Conservation (phyloP, 2,888 invertebrate genomes). For the Argyra leucocephala region DNA sequence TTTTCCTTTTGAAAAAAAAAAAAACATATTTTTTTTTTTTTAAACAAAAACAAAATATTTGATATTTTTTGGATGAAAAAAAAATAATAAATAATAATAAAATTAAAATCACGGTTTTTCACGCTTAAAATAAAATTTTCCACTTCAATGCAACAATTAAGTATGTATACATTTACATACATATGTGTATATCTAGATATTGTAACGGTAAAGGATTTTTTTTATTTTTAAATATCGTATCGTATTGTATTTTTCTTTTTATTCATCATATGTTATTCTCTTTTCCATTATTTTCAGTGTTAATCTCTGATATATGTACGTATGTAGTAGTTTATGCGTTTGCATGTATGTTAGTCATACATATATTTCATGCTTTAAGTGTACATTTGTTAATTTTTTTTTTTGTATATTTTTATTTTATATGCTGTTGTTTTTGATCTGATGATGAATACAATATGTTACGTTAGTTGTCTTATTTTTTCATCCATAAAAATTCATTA, state of each 20-base stretch:
- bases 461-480: conserved; percentile 6
- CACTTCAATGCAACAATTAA: not conserved
- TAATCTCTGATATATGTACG: too few relatives aligned
- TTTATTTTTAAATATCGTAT: not conserved
- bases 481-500: conserved; percentile 6
- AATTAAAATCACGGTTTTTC: too few relatives aligned
- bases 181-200: too few relatives aligned
- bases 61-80: too few relatives aligned
- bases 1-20: too few relatives aligned
- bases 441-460: conserved; percentile 3
- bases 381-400: not conserved
- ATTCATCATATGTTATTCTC: not conserved
- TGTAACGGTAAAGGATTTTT: not conserved
- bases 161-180: not conserved
- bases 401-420: not conserved
- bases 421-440: not conserved
- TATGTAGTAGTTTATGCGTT: too few relatives aligned
- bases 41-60: too few relatives aligned
- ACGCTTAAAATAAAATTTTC: conserved; percentile 1
- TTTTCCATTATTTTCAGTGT: not conserved
- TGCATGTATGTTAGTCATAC: too few relatives aligned
- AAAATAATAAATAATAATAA: too few relatives aligned
- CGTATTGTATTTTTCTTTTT: not conserved
- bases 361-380: too few relatives aligned
- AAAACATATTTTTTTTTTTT: too few relatives aligned